Evolutionary conservation across 2,113 vertebrate species (phyloP).

Genomic region (Pelobates fuscus): DNA sequence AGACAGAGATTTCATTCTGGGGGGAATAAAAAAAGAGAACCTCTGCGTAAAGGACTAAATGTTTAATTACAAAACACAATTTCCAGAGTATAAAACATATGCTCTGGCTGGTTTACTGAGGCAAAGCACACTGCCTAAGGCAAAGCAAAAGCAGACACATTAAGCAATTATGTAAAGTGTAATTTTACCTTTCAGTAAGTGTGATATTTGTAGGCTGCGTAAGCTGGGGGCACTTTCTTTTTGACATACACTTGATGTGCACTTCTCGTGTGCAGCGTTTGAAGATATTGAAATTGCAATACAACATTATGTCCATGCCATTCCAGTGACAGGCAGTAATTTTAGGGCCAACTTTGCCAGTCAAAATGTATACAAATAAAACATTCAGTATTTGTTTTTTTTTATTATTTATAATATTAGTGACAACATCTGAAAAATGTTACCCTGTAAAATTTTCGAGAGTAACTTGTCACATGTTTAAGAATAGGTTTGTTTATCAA

Average conservation of each 20-base stretch:
- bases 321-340: not conserved
- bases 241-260: slow-evolving; percentile 18
- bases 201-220: slow-evolving; percentile 19
- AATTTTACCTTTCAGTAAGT: slow-evolving; percentile 59
- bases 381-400: not conserved
- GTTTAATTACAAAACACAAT: slow-evolving; percentile 50
- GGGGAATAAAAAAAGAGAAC: slow-evolving; percentile 32
- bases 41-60: slow-evolving; percentile 36
- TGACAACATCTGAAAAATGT: no score
- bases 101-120: not conserved
- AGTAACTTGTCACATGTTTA: no score
- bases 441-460: no score
- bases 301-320: not conserved
- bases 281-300: slow-evolving; percentile 9
- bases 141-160: slow-evolving; percentile 57
- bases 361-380: no score
- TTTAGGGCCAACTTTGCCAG: not conserved
- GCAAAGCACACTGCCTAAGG: slow-evolving; percentile 52
- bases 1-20: no score
- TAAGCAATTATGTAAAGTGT: slow-evolving; percentile 58
- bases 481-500: no score
- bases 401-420: no score
- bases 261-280: no score
- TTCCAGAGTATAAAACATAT: slow-evolving; percentile 41
- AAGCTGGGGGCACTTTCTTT: slow-evolving; percentile 25